Evolutionary conservation across 1,140 invertebrate genomes (phyloP), one percentile per base, ranked within the genome.

Genomic region (Magallana angulata): DNA sequence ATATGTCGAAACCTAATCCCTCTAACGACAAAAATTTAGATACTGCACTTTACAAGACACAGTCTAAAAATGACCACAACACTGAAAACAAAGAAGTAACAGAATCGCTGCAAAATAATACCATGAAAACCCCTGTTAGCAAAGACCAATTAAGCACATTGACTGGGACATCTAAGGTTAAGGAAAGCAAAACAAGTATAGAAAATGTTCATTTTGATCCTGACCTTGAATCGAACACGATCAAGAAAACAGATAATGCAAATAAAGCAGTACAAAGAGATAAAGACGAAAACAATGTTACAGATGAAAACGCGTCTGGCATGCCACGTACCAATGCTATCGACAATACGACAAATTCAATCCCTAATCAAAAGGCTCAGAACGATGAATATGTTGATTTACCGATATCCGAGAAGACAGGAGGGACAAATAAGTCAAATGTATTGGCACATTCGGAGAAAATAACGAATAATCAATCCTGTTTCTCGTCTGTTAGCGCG

Each of bases 311-410:
- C 24, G 36, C 24, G 24, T 76, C 36, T 76, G 68, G 68, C 24
- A 76, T 76, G 68, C 68, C 2, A 30, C 36, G 68, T 76, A 76
- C 36, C 68, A 76, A 36, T 30, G 24, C 18, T 76, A 76, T 76
- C 68, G 68, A 76, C 68, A 76, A 76, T 76, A 76, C 68, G 68
- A 76, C 68, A 76, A 76, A 76, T 76, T 24, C 68, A 76, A 76
- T 36, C 68, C 68, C 12, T 30, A 30, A 7, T 12, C 18, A 76
- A 36, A 12, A 76, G 68, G 24, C 68, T 24, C 24, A 7, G 18
- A 30, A 76, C 68, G 68, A 76, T 76, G 36, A 30, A 76, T 76
- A 76, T 76, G 68, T 76, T 76, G 68, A 76, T 76, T 76, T 76
- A 76, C 18, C 24, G 68, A 76, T 76, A 76, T 76, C 68, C 9